Base-by-base conservation (phyloP, 35 echinoderm and acorn worm genomes). In the Apostichopus californicus region DNA sequence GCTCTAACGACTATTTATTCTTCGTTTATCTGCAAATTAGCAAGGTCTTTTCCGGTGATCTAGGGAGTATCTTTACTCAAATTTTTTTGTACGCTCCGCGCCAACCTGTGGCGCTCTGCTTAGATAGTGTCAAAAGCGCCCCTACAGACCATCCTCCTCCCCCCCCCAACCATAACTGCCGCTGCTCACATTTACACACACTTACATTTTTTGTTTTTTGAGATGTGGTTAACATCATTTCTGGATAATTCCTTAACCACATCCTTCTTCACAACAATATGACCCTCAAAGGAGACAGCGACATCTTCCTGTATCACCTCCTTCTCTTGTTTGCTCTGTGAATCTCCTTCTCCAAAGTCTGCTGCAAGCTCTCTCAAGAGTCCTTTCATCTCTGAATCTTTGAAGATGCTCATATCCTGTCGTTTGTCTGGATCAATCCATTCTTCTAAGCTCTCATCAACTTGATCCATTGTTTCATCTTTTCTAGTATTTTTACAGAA, bases 301-400 rank as follows among this genome's bases (percentile, higher is more conserved):
- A 72, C 18, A 71, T 89, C 83, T 20, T 24, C 55, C 17, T 87
- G 55, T 17, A 55, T 10, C 6, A 58, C 13, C 14, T 89, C 68
- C n/a, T 25, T n/a, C 5, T 66, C 24, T n/a, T 6, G 21, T 28
- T 73, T 21, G 22, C 28, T 57, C 5, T 72, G 1, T 12, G 57
- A 25, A 14, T n/a, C 68, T 66, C 57, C 79, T 63, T 92, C 73
- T 78, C 92, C 94, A 95, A 95, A 95, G 17, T 95, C 94, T 13
- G 94, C 63, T 57, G 94, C 94, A 25, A 95, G 86, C 12, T 95
- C 94, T 22, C 91, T 86, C 23, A 95, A 59, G 18, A 95, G 55
- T 14, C 78, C 88, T 78, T 90, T 92, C 86, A 95, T 21, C 70
- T 95, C 91, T 9, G 91, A 63, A 52, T 95, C 94, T 73, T 81